Conservation (phyloP, 2,888 invertebrate species). For the Papilio gigon region DNA sequence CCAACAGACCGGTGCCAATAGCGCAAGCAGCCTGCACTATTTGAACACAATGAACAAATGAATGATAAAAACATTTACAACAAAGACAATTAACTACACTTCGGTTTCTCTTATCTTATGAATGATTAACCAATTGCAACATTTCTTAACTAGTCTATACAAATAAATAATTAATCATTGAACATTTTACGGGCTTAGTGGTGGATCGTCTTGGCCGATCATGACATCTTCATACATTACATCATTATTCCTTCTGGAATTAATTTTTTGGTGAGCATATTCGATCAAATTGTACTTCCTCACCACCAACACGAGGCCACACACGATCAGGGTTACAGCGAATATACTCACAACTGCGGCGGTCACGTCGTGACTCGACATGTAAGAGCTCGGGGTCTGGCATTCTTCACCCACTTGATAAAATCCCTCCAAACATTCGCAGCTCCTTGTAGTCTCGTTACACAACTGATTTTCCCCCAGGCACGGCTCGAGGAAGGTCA, state of each 20-base stretch:
- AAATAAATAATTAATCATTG: slow-evolving; percentile 46
- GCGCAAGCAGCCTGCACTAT: too few relatives aligned
- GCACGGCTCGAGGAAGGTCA: slow-evolving; percentile 58
- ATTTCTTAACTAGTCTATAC: slow-evolving; percentile 26
- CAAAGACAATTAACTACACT: slow-evolving; percentile 5
- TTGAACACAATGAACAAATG: slow-evolving; percentile 14
- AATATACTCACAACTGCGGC: slow-evolving; percentile 67
- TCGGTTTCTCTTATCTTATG: not conserved
- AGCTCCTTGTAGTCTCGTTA: slow-evolving; percentile 55
- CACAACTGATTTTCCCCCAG: slow-evolving; percentile 64
- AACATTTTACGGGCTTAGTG: slow-evolving; percentile 68
- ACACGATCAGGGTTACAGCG: slow-evolving; percentile 67
- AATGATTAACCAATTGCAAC: slow-evolving; percentile 14
- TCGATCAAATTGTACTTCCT: slow-evolving; percentile 76
- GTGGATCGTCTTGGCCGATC: slow-evolving; percentile 80
- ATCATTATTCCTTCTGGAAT: slow-evolving; percentile 68
- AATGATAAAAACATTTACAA: slow-evolving; percentile 1
- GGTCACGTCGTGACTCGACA: slow-evolving; percentile 57
- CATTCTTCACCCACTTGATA: slow-evolving; percentile 61
- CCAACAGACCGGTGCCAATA: not conserved
- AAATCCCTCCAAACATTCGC: slow-evolving; percentile 63
- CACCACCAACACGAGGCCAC: slow-evolving; percentile 70
- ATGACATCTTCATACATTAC: slow-evolving; percentile 81
- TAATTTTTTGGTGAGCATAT: slow-evolving; percentile 70
- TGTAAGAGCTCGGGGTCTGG: slow-evolving; percentile 46